These are phyloP conservation scores for Antigone vipio DNA, from an alignment of 2,113 vertebrate species.

Conservation along the genomic window DNA sequence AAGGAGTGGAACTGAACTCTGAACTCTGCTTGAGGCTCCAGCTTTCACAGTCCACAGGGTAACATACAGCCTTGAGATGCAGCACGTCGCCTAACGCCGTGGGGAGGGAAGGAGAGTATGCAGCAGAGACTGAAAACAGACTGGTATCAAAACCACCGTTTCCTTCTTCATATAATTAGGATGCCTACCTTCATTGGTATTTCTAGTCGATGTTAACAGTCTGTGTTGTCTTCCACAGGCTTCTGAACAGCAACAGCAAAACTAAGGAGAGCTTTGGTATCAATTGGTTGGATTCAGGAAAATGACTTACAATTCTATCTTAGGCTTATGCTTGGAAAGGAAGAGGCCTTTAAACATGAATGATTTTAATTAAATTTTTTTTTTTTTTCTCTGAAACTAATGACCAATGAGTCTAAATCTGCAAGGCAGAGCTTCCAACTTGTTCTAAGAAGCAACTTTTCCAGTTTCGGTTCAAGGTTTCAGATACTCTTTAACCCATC, in stretches of 20 bases:
- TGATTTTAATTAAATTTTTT: not conserved
- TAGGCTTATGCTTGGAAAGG: not conserved
- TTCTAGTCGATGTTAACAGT: not conserved
- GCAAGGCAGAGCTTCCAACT: not conserved
- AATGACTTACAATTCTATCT: not conserved
- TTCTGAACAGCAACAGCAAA: not conserved
- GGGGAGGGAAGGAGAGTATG: not conserved
- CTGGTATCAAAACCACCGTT: not conserved
- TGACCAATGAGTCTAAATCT: rapidly evolving
- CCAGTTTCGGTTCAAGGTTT: not conserved
- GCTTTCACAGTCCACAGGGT: not conserved
- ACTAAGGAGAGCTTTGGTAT: not conserved
- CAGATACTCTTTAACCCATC: not conserved
- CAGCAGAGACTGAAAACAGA: not conserved
- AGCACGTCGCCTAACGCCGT: rapidly evolving
- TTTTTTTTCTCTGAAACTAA: not conserved
- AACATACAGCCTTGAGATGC: not conserved
- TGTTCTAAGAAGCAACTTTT: not conserved
- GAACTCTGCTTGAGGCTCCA: not conserved
- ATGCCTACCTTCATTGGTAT: not conserved
- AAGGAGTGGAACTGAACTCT: not conserved
- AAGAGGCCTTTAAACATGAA: not conserved
- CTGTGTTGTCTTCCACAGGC: not conserved
- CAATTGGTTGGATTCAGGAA: not conserved
- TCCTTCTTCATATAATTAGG: not conserved